These are phyloP conservation scores for Periphyllus acericola DNA, from an alignment of 2,888 invertebrate genomes.

Conservation along the genomic window DNA sequence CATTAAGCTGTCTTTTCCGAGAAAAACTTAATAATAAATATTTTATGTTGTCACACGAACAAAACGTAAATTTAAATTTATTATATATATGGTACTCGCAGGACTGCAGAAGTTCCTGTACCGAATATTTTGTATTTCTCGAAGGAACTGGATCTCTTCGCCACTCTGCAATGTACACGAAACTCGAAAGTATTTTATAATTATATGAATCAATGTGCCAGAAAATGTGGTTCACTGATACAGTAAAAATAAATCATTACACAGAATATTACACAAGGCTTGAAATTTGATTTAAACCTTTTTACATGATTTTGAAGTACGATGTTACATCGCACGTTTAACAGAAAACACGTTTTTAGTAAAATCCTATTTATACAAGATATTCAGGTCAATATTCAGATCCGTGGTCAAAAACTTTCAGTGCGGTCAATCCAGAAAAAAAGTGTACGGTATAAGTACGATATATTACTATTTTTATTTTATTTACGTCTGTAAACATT, in stretches of 20 bases:
- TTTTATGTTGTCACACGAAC: constrained; percentile 24
- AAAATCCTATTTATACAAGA: not conserved
- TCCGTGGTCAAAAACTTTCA: no score
- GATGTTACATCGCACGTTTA: no score
- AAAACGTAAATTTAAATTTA: constrained; percentile 19
- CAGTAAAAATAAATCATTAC: not conserved
- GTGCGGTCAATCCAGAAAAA: no score
- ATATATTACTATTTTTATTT: no score
- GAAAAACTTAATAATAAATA: constrained; percentile 38
- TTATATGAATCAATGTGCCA: not conserved
- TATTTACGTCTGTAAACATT: no score
- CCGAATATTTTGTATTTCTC: not conserved
- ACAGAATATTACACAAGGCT: not conserved
- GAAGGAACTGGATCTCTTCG: not conserved
- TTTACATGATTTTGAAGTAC: not conserved
- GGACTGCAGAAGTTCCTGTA: not conserved
- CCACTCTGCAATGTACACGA: not conserved
- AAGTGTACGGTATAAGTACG: no score
- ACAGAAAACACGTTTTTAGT: not conserved
- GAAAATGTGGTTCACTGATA: no score
- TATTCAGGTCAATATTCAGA: no score
- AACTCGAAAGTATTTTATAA: not conserved
- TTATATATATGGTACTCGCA: not conserved
- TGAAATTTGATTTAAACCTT: not conserved
- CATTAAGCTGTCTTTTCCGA: constrained; percentile 38